A percentile compares a stretch with the other conserved stretches of the same genome.
Evolutionary conservation across 1,140 invertebrate species (phyloP).

Genomic region (Heliconius nattereri): DNA sequence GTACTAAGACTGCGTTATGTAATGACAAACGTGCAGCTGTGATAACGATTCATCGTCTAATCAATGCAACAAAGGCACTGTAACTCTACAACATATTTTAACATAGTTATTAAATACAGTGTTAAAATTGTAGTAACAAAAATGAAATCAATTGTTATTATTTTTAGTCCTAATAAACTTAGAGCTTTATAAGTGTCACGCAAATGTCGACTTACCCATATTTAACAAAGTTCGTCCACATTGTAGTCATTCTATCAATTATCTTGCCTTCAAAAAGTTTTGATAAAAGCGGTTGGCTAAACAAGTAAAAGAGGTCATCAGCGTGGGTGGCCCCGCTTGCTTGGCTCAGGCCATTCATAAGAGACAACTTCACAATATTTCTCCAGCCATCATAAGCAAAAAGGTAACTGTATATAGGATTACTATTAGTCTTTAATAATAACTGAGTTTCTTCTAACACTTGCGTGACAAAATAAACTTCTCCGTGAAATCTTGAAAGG

Average conservation of each 20-base stretch:
- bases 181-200: no score
- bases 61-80: no score
- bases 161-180: no score
- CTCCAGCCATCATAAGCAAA: constrained; percentile 58
- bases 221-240: constrained; percentile 76
- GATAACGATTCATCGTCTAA: no score
- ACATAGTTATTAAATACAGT: no score
- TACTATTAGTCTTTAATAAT: constrained; percentile 48
- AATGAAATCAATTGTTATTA: no score
- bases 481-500: constrained; percentile 54
- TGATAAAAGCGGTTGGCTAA: constrained; percentile 47
- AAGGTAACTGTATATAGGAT: constrained; percentile 61
- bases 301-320: constrained; percentile 74
- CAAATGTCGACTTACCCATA: constrained; percentile 54
- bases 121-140: no score
- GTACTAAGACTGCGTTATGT: no score
- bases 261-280: constrained; percentile 57
- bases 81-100: no score
- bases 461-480: constrained; percentile 53
- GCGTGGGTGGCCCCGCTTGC: constrained; percentile 62
- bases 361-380: constrained; percentile 49
- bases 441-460: constrained; percentile 55
- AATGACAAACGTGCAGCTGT: no score
- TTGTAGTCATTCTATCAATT: constrained; percentile 61
- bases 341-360: constrained; percentile 25